A percentile compares a stretch with the other conserved stretches of the same genome.
Evolutionary conservation across 2,113 vertebrate genomes (phyloP).

Genomic region (Otolemur garnettii): DNA sequence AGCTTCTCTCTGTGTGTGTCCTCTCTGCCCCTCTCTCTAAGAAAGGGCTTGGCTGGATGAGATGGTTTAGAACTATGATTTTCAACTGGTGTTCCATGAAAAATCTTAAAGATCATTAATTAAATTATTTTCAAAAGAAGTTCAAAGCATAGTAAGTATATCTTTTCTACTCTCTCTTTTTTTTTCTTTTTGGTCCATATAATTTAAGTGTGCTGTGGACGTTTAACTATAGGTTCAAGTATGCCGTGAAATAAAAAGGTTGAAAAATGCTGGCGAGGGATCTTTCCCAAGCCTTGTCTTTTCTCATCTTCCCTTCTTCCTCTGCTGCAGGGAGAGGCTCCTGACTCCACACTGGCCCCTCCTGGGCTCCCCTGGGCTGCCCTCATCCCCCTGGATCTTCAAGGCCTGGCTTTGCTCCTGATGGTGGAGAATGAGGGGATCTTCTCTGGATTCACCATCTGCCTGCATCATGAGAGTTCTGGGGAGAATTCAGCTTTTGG

Average conservation of each 20-base stretch:
- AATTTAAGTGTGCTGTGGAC: no score
- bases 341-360: background rate
- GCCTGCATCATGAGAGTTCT: background rate
- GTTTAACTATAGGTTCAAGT: no score
- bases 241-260: no score
- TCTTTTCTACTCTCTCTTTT: no score
- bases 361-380: background rate
- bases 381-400: background rate
- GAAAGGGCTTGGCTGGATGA: background rate
- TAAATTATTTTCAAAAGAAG: no score
- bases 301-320: background rate
- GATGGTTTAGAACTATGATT: background rate
- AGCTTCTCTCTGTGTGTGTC: background rate
- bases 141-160: no score
- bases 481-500: background rate
- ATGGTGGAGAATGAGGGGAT: background rate
- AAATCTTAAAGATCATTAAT: no score
- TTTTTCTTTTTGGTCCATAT: no score
- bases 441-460: background rate
- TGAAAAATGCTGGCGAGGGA: background rate
- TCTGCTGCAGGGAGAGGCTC: background rate
- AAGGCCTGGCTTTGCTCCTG: background rate
- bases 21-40: background rate
- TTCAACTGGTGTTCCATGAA: no score
- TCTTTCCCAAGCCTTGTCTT: background rate